phyloP scores from a whole-genome alignment of 2,113 vertebrate species.

The Poeciliopsis turrubarensis region DNA sequence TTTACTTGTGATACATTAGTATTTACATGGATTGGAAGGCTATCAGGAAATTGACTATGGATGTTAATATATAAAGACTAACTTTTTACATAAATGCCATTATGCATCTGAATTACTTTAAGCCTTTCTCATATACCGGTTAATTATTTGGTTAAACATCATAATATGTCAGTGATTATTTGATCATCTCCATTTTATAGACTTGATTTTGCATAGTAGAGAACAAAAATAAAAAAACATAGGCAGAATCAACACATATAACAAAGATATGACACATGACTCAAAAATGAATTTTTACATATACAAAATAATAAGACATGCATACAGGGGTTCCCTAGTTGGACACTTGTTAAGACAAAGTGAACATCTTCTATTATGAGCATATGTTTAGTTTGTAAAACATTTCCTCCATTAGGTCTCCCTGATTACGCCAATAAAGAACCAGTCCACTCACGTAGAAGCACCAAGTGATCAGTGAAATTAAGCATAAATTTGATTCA shows the following conservation, averaged over 20 bases:
- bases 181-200: too few species aligned
- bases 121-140: too few species aligned
- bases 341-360: constrained; percentile 13
- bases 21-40: not conserved
- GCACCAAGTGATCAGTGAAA: constrained; percentile 5
- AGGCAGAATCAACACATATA: not conserved
- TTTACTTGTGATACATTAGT: not conserved
- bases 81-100: too few species aligned
- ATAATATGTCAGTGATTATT: too few species aligned
- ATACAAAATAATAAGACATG: not conserved
- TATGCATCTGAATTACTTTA: too few species aligned
- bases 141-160: too few species aligned
- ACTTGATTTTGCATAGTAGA: too few species aligned
- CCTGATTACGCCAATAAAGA: not conserved
- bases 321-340: not conserved
- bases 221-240: not conserved
- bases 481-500: not conserved
- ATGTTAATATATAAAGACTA: too few species aligned
- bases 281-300: not conserved
- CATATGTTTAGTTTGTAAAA: not conserved
- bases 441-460: not conserved
- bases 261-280: not conserved
- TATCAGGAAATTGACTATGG: not conserved
- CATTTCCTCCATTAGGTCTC: not conserved
- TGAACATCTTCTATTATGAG: not conserved